Evolutionary conservation across 2,888 invertebrate species (phyloP).

Genomic region (Carcina quercana): DNA sequence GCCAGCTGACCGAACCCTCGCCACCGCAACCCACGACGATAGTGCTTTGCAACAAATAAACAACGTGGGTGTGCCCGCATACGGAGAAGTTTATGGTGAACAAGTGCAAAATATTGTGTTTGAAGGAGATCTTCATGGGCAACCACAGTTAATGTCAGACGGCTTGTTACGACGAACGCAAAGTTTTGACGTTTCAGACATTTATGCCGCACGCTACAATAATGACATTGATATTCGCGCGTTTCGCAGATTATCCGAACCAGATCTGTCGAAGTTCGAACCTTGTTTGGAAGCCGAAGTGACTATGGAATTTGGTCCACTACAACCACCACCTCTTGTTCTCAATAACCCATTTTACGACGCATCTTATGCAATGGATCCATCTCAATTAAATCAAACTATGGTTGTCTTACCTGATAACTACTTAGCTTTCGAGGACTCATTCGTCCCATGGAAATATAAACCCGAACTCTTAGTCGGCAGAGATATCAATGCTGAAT

Average conservation of each 20-base stretch:
- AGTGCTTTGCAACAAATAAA: slow-evolving; percentile 60
- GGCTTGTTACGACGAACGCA: slow-evolving; percentile 52
- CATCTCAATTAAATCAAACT: slow-evolving; percentile 41
- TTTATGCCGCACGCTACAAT: slow-evolving; percentile 40
- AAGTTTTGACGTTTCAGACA: slow-evolving; percentile 62
- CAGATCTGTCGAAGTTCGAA: slow-evolving; percentile 61
- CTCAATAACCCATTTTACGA: slow-evolving; percentile 71
- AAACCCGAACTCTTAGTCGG: slow-evolving; percentile 48
- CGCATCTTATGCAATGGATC: slow-evolving; percentile 51
- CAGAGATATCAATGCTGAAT: slow-evolving; percentile 40
- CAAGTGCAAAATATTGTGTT: slow-evolving; percentile 33
- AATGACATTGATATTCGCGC: slow-evolving; percentile 34
- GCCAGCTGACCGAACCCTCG: slow-evolving; percentile 46
- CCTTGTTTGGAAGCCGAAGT: slow-evolving; percentile 57
- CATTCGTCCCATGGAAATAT: slow-evolving; percentile 65
- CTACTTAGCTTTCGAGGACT: slow-evolving; percentile 70
- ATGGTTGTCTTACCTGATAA: slow-evolving; percentile 63
- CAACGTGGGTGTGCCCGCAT: slow-evolving; percentile 64
- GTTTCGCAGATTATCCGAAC: slow-evolving; percentile 54
- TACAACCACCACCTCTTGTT: slow-evolving; percentile 52
- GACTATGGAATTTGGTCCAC: slow-evolving; percentile 42
- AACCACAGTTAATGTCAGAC: slow-evolving; percentile 34
- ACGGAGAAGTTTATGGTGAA: slow-evolving; percentile 38
- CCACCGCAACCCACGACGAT: slow-evolving; percentile 40
- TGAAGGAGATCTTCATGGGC: slow-evolving; percentile 30